A percentile compares a stretch with the other conserved stretches of the same genome.
phyloP scores from a whole-genome alignment of 2,113 vertebrate species.

The Leucosticte australis region DNA sequence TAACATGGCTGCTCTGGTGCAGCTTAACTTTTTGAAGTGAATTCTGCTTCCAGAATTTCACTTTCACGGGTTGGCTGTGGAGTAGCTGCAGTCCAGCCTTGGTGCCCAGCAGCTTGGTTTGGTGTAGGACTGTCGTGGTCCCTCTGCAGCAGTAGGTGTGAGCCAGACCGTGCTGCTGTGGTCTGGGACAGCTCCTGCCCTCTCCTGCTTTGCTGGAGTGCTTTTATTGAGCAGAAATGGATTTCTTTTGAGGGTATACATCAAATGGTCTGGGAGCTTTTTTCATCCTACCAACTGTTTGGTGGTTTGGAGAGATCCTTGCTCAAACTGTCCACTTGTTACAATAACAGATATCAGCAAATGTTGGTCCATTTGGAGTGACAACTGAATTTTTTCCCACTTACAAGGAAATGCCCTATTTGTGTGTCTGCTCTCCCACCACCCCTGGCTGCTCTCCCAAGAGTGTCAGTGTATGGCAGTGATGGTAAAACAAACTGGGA shows the following conservation, averaged over 20 bases:
- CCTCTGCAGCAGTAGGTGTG: background rate
- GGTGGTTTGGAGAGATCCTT: background rate
- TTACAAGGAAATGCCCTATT: background rate
- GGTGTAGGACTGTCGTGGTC: background rate
- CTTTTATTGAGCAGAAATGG: background rate
- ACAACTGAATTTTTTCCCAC: background rate
- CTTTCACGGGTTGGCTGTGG: background rate
- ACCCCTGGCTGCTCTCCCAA: background rate
- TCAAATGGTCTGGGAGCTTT: background rate
- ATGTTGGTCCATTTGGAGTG: background rate
- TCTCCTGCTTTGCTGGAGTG: background rate
- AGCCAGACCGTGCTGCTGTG: background rate
- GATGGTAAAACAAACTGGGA: background rate
- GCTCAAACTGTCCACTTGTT: background rate
- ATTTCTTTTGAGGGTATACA: background rate
- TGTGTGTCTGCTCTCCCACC: background rate
- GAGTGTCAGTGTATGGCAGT: background rate
- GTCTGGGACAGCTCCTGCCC: background rate
- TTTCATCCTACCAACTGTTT: background rate
- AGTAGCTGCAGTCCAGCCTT: background rate
- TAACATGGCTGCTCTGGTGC: background rate
- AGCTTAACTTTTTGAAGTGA: background rate
- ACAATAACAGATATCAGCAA: background rate
- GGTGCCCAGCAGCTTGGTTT: background rate
- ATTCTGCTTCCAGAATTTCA: background rate